Percentiles rank a stretch among this genome's conserved stretches.
phyloP scores from a whole-genome alignment of 2,113 vertebrate species.

The Spheniscus mendiculus region DNA sequence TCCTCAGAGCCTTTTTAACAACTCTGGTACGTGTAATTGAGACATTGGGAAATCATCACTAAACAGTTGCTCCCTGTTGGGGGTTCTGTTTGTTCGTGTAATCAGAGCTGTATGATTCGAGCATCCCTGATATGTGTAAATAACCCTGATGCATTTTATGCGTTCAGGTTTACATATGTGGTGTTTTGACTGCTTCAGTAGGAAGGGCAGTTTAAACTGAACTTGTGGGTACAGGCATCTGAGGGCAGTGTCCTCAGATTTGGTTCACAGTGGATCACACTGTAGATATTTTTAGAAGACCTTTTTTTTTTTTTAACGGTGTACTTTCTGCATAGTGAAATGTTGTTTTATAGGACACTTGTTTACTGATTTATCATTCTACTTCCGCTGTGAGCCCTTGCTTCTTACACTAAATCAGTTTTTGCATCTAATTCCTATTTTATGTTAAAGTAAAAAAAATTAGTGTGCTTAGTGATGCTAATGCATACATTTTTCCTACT shows the following conservation, averaged over 20 bases:
- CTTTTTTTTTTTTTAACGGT: neutral
- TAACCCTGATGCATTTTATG: neutral
- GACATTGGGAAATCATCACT: neutral
- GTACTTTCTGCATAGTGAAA: neutral
- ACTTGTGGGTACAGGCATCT: neutral
- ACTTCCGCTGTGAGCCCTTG: neutral
- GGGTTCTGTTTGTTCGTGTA: neutral
- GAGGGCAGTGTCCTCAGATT: neutral
- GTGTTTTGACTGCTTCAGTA: neutral
- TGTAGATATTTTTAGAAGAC: neutral
- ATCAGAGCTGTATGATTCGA: neutral
- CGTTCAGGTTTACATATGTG: neutral
- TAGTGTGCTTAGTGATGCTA: conserved; percentile 24
- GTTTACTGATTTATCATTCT: neutral
- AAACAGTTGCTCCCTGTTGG: neutral
- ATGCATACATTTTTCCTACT: conserved; percentile 42
- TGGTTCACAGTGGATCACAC: neutral
- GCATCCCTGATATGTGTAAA: neutral
- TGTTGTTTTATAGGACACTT: neutral
- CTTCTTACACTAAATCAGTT: neutral
- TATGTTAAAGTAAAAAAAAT: conserved; percentile 24
- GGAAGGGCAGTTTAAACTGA: neutral
- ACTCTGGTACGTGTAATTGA: neutral
- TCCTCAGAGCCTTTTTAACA: neutral
- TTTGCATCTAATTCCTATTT: conserved; percentile 20